Conservation (phyloP, 2,888 invertebrate species). For the Meiosimyza decipiens region DNA sequence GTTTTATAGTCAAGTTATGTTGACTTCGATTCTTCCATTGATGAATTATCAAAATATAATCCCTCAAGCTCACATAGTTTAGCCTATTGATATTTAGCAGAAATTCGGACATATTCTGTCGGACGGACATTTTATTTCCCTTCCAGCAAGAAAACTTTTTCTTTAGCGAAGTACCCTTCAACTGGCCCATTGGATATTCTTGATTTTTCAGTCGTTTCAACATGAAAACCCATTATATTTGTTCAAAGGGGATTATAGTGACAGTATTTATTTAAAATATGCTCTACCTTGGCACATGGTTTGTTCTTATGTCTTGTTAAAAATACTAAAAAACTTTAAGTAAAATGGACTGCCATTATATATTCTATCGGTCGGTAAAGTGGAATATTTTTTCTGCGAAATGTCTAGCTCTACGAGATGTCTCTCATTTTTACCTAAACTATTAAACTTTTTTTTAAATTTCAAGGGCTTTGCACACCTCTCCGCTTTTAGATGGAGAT, state of each 20-base stretch:
- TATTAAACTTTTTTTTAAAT: neutral
- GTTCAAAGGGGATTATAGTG: conserved; percentile 3
- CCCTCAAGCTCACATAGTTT: conserved; percentile 6
- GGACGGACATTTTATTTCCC: conserved; percentile 4
- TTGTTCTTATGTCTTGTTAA: too few relatives aligned
- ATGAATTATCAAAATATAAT: neutral
- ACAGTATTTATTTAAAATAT: conserved; percentile 9
- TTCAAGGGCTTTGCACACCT: neutral
- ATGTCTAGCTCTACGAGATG: too few relatives aligned
- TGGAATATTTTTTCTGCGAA: too few relatives aligned
- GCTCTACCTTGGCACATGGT: neutral
- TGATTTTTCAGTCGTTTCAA: conserved; percentile 9
- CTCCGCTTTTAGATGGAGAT: too few relatives aligned
- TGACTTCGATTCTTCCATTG: neutral
- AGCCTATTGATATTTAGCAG: neutral
- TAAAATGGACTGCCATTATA: conserved; percentile 14
- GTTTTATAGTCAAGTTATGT: neutral
- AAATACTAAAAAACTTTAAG: neutral
- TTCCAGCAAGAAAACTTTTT: neutral
- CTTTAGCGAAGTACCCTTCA: conserved; percentile 15
- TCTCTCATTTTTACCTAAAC: too few relatives aligned
- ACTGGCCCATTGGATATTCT: conserved; percentile 12
- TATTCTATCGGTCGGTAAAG: too few relatives aligned
- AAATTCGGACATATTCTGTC: conserved; percentile 6
- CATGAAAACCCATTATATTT: conserved; percentile 17